phyloP scores from a whole-genome alignment of 1,140 invertebrate genomes.

The Macrobrachium nipponense region DNA sequence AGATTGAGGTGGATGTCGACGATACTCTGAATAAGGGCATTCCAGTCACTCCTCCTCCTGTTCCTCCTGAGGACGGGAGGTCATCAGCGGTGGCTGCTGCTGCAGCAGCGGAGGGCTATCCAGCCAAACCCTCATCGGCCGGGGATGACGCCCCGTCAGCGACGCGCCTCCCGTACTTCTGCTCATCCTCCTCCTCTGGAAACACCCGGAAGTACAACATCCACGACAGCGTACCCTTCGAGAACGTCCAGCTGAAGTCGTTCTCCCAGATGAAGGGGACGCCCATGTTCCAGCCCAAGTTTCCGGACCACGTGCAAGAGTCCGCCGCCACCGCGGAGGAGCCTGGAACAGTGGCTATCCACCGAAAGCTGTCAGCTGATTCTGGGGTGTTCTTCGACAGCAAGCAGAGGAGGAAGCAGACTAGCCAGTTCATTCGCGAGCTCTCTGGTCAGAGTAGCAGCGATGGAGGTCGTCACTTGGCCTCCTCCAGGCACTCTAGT shows the following conservation, averaged over 20 bases:
- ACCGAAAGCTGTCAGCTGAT: constrained; percentile 3
- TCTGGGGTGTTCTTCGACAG: constrained; percentile 4
- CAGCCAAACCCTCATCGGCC: neutral
- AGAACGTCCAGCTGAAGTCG: neutral
- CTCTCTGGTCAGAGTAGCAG: neutral
- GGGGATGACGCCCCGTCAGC: neutral
- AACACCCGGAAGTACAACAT: neutral
- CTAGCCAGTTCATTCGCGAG: neutral
- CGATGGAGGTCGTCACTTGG: neutral
- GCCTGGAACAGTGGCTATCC: neutral
- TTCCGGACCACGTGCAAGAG: neutral
- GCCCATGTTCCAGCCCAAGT: neutral
- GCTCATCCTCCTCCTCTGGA: neutral
- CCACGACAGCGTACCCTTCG: neutral
- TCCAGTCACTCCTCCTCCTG: neutral
- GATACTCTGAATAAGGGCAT: neutral
- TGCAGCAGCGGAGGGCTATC: neutral
- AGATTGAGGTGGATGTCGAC: constrained; percentile 15
- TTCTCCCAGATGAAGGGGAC: neutral
- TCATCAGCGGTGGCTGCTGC: neutral
- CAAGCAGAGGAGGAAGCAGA: neutral
- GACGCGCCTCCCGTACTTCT: neutral
- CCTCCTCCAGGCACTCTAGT: neutral
- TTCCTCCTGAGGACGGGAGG: neutral
- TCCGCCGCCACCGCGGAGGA: neutral